phyloP scores from a whole-genome alignment of 2,113 vertebrate species.

The Antechinus flavipes region DNA sequence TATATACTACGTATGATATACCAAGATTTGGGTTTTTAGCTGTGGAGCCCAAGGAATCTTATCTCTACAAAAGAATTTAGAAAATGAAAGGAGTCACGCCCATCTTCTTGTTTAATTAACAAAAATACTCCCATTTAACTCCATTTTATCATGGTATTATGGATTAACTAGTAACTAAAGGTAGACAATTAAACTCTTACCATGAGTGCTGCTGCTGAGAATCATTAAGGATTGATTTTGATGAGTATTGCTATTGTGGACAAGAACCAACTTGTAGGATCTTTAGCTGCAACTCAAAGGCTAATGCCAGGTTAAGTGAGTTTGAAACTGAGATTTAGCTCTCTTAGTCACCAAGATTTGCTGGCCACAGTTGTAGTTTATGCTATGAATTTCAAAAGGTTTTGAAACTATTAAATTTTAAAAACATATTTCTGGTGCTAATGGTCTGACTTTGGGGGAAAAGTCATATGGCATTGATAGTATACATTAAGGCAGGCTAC shows the following conservation, averaged over 20 bases:
- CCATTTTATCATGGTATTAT: slow-evolving; percentile 71
- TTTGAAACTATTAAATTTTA: slow-evolving; percentile 66
- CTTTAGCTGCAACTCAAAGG: slow-evolving; percentile 31
- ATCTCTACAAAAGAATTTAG: slow-evolving; percentile 59
- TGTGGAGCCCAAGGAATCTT: slow-evolving; percentile 57
- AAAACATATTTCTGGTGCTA: slow-evolving; percentile 77
- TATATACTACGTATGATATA: slow-evolving; percentile 21
- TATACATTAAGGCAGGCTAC: not conserved
- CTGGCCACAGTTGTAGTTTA: slow-evolving; percentile 40
- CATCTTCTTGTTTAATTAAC: slow-evolving; percentile 73
- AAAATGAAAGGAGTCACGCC: slow-evolving; percentile 65
- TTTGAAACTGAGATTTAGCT: slow-evolving; percentile 45
- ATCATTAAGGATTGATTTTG: not conserved
- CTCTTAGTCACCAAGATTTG: slow-evolving; percentile 58
- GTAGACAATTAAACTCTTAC: not conserved
- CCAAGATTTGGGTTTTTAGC: slow-evolving; percentile 59
- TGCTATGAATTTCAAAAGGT: slow-evolving; percentile 64
- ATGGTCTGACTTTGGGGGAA: slow-evolving; percentile 77
- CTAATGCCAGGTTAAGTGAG: slow-evolving; percentile 24
- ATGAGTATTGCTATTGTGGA: not conserved
- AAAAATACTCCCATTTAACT: slow-evolving; percentile 64
- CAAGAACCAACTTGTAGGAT: slow-evolving; percentile 32
- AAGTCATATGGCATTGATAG: slow-evolving; percentile 6
- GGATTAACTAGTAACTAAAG: slow-evolving; percentile 71
- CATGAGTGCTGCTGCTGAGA: not conserved